Evolutionary conservation across 2,797 vertebrate species (phyloP).

Genomic region (Manis javanica): DNA sequence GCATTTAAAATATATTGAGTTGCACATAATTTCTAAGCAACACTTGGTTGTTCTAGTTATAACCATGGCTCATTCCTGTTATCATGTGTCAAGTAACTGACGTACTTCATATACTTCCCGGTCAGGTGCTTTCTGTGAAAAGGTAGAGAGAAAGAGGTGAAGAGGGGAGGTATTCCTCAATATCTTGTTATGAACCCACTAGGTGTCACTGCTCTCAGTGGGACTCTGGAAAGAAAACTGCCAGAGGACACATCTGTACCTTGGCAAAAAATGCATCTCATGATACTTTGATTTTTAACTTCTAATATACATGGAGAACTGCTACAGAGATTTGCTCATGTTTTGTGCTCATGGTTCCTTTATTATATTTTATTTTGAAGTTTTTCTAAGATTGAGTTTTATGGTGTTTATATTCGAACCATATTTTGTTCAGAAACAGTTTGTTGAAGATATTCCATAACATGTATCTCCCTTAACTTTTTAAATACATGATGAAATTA

Average conservation of each 20-base stretch:
- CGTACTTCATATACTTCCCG: conserved; percentile 24
- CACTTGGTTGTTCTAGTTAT: neutral
- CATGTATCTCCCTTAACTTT: conserved; percentile 18
- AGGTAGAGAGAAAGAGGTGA: neutral
- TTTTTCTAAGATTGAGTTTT: conserved; percentile 49
- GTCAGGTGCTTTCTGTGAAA: conserved; percentile 36
- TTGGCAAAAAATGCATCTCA: conserved; percentile 8
- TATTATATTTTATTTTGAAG: conserved; percentile 35
- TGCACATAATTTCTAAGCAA: conserved; percentile 58
- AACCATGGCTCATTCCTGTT: conserved; percentile 54
- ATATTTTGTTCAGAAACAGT: conserved; percentile 79
- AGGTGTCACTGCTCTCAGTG: conserved; percentile 47
- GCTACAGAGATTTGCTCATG: neutral
- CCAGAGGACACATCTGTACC: neutral
- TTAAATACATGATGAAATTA: conserved; percentile 74
- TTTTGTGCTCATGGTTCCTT: neutral
- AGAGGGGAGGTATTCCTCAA: neutral
- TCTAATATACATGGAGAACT: neutral
- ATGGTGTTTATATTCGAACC: conserved; percentile 77
- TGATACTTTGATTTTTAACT: neutral
- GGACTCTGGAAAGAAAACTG: neutral
- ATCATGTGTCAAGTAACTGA: conserved; percentile 1
- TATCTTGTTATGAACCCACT: neutral
- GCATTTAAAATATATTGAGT: conserved; percentile 62
- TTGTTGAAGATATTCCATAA: conserved; percentile 38